These are phyloP conservation scores for Siniperca scherzeri DNA, from an alignment of 2,797 vertebrate genomes.

Conservation along the genomic window DNA sequence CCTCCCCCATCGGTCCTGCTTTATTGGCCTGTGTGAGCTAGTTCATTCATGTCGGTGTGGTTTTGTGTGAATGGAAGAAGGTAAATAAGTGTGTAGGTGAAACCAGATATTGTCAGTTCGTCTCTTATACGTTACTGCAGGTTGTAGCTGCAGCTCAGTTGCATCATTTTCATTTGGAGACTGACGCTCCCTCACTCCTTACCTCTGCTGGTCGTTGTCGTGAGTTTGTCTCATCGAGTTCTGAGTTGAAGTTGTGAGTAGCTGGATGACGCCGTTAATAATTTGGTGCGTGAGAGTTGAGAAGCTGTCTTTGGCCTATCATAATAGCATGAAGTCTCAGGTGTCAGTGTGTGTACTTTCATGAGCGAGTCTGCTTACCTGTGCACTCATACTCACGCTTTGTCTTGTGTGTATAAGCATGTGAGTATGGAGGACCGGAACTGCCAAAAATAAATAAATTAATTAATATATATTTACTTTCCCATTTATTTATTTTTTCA, in stretches of 20 bases:
- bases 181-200: not conserved
- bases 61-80: slow-evolving; percentile 6
- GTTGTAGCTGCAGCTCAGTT: slow-evolving; percentile 27
- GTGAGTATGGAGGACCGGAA: not conserved
- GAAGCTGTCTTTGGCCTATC: slow-evolving; percentile 15
- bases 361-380: slow-evolving; percentile 23
- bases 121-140: slow-evolving; percentile 11
- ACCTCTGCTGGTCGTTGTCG: not conserved
- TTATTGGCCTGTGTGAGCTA: slow-evolving; percentile 15
- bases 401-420: not conserved
- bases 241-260: slow-evolving; percentile 12
- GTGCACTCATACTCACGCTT: not conserved
- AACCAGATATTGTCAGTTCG: slow-evolving; percentile 16
- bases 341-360: slow-evolving; percentile 37
- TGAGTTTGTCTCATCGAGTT: slow-evolving; percentile 1
- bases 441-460: no score
- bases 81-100: slow-evolving; percentile 24
- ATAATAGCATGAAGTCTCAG: slow-evolving; percentile 45
- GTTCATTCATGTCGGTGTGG: slow-evolving; percentile 11
- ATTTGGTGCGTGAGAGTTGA: slow-evolving; percentile 25
- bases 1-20: not conserved
- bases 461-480: no score
- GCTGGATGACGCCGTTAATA: slow-evolving; percentile 21
- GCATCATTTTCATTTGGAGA: slow-evolving; percentile 17
- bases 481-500: no score